Conservation (phyloP, 2,888 invertebrate species). For the Crioceris asparagi region DNA sequence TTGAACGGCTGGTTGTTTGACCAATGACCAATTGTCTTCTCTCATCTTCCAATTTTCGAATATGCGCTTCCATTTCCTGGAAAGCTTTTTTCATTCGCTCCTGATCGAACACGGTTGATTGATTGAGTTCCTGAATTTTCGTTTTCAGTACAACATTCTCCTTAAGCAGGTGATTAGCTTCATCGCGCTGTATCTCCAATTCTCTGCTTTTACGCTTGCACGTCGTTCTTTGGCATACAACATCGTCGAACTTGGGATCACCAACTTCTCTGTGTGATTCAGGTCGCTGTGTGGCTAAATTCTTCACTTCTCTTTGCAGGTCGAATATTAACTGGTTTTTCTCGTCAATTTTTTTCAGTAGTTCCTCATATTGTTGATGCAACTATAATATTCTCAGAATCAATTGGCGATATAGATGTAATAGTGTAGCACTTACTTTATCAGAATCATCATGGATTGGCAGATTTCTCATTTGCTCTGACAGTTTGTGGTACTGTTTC, state of each 20-base stretch:
- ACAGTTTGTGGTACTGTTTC: constrained; percentile 39
- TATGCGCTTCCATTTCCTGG: constrained; percentile 40
- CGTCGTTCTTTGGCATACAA: constrained; percentile 11
- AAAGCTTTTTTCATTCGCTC: constrained; percentile 41
- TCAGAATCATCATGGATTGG: background rate
- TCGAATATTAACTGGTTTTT: constrained; percentile 35
- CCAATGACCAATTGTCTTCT: constrained; percentile 43
- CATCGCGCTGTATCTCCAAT: constrained; percentile 44
- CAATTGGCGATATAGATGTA: background rate
- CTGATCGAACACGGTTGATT: constrained; percentile 26
- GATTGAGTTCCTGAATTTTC: constrained; percentile 37
- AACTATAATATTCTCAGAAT: constrained; percentile 4
- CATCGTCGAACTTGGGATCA: constrained; percentile 6
- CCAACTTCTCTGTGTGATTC: constrained; percentile 7
- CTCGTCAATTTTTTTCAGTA: constrained; percentile 32
- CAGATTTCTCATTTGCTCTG: constrained; percentile 33
- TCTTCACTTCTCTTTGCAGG: constrained; percentile 38
- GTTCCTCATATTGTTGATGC: constrained; percentile 14
- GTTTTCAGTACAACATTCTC: constrained; percentile 49
- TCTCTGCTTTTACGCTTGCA: constrained; percentile 42
- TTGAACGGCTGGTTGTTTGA: constrained; percentile 42
- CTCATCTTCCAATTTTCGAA: constrained; percentile 45
- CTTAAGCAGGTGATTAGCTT: constrained; percentile 46
- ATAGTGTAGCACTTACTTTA: background rate
- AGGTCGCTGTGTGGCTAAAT: too few relatives aligned